phyloP scores from a whole-genome alignment of 2,113 vertebrate genomes.

The Crotophaga sulcirostris region DNA sequence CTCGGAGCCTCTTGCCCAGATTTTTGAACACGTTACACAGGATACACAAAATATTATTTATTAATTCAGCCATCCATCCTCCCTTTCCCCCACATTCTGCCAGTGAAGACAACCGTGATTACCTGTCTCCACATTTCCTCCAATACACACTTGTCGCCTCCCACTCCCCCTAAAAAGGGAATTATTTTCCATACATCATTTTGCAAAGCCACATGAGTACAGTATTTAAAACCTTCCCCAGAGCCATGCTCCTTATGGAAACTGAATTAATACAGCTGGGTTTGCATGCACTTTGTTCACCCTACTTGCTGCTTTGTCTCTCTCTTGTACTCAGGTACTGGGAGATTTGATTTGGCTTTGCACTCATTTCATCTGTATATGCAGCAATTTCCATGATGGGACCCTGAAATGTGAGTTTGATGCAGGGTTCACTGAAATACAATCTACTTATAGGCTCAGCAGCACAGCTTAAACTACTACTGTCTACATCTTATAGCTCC shows the following conservation, averaged over 20 bases:
- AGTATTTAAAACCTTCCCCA: background rate
- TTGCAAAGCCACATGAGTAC: background rate
- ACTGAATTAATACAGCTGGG: background rate
- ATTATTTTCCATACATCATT: background rate
- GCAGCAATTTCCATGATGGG: background rate
- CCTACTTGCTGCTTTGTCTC: background rate
- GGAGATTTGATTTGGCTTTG: background rate
- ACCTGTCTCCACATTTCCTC: background rate
- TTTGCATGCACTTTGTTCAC: background rate
- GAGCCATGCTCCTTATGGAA: background rate
- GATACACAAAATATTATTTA: background rate
- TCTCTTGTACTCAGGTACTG: background rate
- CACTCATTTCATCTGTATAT: background rate
- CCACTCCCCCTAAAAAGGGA: background rate
- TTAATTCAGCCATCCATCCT: background rate
- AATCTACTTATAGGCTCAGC: slow-evolving; percentile 16
- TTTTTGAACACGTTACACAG: background rate
- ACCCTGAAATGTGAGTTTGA: background rate
- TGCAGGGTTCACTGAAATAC: background rate
- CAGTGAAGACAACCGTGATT: background rate
- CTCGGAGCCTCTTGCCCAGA: background rate
- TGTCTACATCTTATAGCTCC: background rate
- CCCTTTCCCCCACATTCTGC: background rate
- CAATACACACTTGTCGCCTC: background rate
- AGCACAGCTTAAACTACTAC: slow-evolving; percentile 11